Evolutionary conservation across 2,888 invertebrate species (phyloP).

Genomic region (Microplitis deprimator): DNA sequence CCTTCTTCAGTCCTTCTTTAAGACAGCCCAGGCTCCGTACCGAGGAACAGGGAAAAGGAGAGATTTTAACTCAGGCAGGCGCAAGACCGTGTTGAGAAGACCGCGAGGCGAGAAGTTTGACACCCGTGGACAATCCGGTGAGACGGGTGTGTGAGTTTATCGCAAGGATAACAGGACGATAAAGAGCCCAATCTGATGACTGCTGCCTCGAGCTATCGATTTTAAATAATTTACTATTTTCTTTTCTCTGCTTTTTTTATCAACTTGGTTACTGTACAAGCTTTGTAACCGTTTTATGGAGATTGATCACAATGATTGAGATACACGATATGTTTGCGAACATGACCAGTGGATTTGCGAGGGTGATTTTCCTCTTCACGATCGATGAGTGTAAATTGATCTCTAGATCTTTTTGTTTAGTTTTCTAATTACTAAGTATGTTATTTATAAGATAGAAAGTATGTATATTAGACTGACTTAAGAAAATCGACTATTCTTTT

Average conservation of each 20-base stretch:
- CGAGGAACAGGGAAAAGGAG: too few relatives aligned
- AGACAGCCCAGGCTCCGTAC: neutral
- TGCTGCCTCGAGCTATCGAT: constrained; percentile 22
- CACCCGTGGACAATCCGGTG: constrained; percentile 44
- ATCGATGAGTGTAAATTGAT: constrained; percentile 10
- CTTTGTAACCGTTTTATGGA: too few relatives aligned
- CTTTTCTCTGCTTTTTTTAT: constrained; percentile 5
- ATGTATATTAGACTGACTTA: too few relatives aligned
- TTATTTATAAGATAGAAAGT: too few relatives aligned
- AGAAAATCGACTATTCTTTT: too few relatives aligned
- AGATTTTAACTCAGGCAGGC: constrained; percentile 26
- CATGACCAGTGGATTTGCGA: constrained; percentile 10
- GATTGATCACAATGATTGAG: constrained; percentile 22
- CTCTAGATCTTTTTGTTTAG: too few relatives aligned
- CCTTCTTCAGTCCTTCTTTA: neutral
- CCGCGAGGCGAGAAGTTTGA: constrained; percentile 44
- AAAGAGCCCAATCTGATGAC: constrained; percentile 56
- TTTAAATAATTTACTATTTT: neutral
- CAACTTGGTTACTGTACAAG: constrained; percentile 25
- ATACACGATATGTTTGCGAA: constrained; percentile 24
- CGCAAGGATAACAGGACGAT: constrained; percentile 60
- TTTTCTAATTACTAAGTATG: too few relatives aligned
- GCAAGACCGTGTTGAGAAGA: constrained; percentile 27
- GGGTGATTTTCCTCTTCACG: neutral
- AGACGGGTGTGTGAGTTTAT: constrained; percentile 27